Evolutionary conservation across 2,113 vertebrate genomes (phyloP).

Genomic region (Chrysemys picta): DNA sequence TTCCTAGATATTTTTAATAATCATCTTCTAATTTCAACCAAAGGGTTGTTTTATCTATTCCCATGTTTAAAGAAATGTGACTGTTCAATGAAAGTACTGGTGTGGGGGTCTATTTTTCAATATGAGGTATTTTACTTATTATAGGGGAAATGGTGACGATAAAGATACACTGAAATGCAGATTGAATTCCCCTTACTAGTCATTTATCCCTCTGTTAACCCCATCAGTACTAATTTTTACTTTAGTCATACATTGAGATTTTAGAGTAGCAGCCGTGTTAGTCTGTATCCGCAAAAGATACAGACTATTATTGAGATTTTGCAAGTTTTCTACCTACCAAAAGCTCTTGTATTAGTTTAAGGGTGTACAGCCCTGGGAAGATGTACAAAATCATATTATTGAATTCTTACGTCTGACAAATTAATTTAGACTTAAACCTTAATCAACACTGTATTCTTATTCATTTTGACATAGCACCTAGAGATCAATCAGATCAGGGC

Average conservation of each 20-base stretch:
- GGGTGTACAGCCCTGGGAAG: fast-evolving
- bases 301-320: background rate
- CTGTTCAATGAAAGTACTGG: background rate
- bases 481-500: background rate
- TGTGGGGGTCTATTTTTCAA: background rate
- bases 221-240: background rate
- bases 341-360: background rate
- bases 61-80: background rate
- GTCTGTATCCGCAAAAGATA: no score
- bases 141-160: background rate
- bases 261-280: no score
- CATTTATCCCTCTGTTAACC: background rate
- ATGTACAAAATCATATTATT: background rate
- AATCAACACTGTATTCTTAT: background rate
- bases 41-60: background rate
- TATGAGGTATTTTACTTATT: background rate
- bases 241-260: background rate
- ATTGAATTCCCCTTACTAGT: background rate
- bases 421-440: fast-evolving
- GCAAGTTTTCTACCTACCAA: background rate
- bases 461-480: background rate
- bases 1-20: background rate
- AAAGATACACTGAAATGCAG: background rate
- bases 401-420: background rate
- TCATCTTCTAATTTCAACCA: background rate